Evolutionary conservation across 2,888 invertebrate genomes (phyloP).

Genomic region (Cecidostiba fungosa): DNA sequence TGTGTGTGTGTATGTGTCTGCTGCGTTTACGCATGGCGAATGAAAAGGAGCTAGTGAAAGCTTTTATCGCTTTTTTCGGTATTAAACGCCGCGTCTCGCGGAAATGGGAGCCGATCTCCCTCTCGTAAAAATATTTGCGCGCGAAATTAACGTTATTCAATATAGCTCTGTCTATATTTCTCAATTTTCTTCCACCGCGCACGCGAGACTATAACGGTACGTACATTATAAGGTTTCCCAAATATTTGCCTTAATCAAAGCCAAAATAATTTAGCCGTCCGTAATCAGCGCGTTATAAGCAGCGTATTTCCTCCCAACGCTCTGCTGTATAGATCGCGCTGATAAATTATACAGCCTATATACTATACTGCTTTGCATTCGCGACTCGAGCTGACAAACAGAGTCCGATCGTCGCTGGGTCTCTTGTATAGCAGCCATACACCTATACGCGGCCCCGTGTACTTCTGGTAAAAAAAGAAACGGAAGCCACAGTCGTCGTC

Average conservation of each 20-base stretch:
- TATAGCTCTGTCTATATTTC: no score
- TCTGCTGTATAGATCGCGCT: background rate
- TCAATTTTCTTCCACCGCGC: no score
- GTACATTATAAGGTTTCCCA: no score
- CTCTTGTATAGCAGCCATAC: background rate
- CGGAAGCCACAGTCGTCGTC: background rate
- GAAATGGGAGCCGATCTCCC: no score
- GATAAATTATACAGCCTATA: conserved; percentile 30
- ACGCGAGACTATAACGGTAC: no score
- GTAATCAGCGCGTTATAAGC: no score
- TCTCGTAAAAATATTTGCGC: no score
- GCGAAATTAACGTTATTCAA: no score
- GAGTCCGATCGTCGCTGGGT: conserved; percentile 16
- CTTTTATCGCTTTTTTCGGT: background rate
- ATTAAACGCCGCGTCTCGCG: background rate
- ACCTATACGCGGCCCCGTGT: background rate
- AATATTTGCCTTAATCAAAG: no score
- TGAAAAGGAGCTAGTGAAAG: background rate
- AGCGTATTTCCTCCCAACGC: no score
- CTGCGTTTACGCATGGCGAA: background rate
- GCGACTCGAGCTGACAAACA: conserved; percentile 44
- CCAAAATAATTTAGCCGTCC: no score
- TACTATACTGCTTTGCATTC: conserved; percentile 41
- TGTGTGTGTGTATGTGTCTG: background rate
- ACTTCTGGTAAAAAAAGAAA: conserved; percentile 33